Conservation (phyloP, 2,888 invertebrate species). For the Andrena praecox region DNA sequence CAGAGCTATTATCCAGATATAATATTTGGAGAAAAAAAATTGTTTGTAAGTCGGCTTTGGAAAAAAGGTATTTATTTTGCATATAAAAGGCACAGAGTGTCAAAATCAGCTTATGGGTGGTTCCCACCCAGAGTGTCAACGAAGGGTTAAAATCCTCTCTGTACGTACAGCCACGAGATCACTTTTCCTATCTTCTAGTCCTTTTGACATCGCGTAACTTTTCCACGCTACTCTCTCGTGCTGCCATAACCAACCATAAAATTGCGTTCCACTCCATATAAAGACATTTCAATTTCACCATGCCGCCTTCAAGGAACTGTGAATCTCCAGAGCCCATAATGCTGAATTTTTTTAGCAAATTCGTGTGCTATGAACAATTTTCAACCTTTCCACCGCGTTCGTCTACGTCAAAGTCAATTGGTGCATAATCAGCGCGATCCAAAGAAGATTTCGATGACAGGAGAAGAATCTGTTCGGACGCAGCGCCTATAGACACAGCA, state of each 20-base stretch:
- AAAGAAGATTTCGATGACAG: too few species aligned
- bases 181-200: neutral
- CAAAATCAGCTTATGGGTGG: too few species aligned
- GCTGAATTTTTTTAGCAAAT: neutral
- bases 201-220: slow-evolving; percentile 7
- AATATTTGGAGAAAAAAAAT: too few species aligned
- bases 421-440: neutral
- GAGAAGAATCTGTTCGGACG: too few species aligned
- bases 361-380: neutral
- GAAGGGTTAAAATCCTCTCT: too few species aligned
- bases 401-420: neutral
- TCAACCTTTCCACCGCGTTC: neutral
- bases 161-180: neutral
- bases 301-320: neutral
- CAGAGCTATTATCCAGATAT: too few species aligned
- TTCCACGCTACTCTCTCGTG: neutral
- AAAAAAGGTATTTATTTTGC: too few species aligned
- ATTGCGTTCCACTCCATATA: neutral
- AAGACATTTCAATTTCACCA: neutral
- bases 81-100: too few species aligned
- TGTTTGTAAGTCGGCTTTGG: too few species aligned
- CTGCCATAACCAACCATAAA: slow-evolving; percentile 4
- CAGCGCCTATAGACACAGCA: too few species aligned
- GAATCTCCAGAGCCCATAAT: neutral
- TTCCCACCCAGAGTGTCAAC: too few species aligned